Conservation (phyloP, 2,113 vertebrate species). For the Corydoras sp. region DNA sequence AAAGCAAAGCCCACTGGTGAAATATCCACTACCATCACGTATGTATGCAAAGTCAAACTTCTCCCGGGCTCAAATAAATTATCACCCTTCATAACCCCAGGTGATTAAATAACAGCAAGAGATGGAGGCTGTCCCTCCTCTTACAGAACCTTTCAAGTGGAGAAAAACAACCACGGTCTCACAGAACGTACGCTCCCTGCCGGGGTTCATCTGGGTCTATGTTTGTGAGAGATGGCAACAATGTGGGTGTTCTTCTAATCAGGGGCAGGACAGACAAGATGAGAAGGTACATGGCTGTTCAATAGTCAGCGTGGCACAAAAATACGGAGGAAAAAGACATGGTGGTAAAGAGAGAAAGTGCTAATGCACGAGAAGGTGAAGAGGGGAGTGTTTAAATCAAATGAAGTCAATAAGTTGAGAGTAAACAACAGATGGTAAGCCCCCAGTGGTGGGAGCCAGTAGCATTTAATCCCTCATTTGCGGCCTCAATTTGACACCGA, state of each 20-base stretch:
- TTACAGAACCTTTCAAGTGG: conserved; percentile 7
- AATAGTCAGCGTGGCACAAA: neutral
- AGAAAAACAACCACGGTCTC: conserved; percentile 11
- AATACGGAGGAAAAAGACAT: no score
- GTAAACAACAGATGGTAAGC: conserved; percentile 44
- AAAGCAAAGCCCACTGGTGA: no score
- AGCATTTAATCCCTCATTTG: neutral
- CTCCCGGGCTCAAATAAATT: neutral
- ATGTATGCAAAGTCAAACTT: conserved; percentile 4
- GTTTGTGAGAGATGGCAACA: conserved; percentile 1
- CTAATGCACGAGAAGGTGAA: neutral
- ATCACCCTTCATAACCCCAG: neutral
- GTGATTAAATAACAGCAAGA: neutral
- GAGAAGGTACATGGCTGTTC: neutral
- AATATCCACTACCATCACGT: no score
- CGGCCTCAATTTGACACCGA: neutral
- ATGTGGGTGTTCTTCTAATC: conserved; percentile 23
- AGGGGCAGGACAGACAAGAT: neutral
- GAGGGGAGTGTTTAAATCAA: neutral
- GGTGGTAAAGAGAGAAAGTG: neutral
- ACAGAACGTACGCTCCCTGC: conserved; percentile 35
- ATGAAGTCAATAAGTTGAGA: conserved; percentile 11
- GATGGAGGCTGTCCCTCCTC: neutral
- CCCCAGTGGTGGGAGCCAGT: conserved; percentile 7
- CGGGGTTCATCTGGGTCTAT: conserved; percentile 16